Percentiles rank a stretch among this genome's conserved stretches.
These are phyloP conservation scores for Chrysolophus pictus DNA, from an alignment of 2,797 vertebrate genomes.

Conservation along the genomic window DNA sequence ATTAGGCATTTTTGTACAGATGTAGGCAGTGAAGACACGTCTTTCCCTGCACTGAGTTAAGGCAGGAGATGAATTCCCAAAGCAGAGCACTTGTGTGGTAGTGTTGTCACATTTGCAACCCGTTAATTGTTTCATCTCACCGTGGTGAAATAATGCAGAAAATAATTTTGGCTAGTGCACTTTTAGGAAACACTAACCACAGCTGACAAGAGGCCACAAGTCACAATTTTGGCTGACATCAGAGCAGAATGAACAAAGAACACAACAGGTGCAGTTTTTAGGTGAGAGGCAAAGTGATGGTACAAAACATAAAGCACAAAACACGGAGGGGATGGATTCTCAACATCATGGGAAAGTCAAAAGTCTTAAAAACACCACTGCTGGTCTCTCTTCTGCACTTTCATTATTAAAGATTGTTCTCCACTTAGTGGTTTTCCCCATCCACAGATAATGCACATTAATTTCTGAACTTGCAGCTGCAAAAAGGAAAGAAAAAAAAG, in stretches of 20 bases:
- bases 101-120: not conserved
- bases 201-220: not conserved
- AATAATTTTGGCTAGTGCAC: not conserved
- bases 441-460: not conserved
- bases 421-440: not conserved
- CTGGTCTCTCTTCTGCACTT: not conserved
- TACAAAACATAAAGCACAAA: not conserved
- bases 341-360: not conserved
- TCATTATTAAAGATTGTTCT: not conserved
- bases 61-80: constrained; percentile 33
- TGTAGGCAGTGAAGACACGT: not conserved
- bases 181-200: not conserved
- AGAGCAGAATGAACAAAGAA: not conserved
- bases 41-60: not conserved
- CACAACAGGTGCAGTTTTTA: not conserved
- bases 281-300: not conserved
- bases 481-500: too few relatives aligned
- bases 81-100: not conserved
- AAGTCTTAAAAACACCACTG: not conserved
- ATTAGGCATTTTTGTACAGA: not conserved
- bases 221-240: not conserved
- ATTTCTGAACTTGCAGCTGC: not conserved
- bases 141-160: not conserved
- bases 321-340: not conserved
- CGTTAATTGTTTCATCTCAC: not conserved